Percentiles rank a stretch among this genome's conserved stretches.
phyloP scores from a whole-genome alignment of 1,140 invertebrate genomes.

The Macrocentrus cingulum region DNA sequence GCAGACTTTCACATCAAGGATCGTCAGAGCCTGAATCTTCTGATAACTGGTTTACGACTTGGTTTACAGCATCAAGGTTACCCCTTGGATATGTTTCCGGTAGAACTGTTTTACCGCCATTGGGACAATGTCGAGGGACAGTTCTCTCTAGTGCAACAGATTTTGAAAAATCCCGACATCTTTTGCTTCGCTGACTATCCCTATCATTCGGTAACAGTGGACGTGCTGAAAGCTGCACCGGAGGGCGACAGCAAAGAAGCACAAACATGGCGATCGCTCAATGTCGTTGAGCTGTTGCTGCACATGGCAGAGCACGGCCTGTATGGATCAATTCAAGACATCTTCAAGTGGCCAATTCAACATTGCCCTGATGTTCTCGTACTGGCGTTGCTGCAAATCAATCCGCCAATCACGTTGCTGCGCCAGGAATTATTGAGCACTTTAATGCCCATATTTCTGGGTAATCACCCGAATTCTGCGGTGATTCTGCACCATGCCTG shows the following conservation, averaged over 20 bases:
- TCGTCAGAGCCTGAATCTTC: conserved; percentile 76
- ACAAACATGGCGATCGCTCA: conserved; percentile 86
- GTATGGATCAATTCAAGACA: conserved; percentile 78
- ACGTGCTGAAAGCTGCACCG: conserved; percentile 88
- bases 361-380: conserved; percentile 93
- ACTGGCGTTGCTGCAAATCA: conserved; percentile 83
- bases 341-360: conserved; percentile 90
- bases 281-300: conserved; percentile 85
- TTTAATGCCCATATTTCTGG: conserved; percentile 87
- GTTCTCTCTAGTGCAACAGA: conserved; percentile 82
- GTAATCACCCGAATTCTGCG: conserved; percentile 91
- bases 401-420: conserved; percentile 71
- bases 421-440: conserved; percentile 83
- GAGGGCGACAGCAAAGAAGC: conserved; percentile 92
- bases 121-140: conserved; percentile 95
- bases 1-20: conserved; percentile 86
- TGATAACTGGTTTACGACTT: conserved; percentile 78
- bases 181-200: conserved; percentile 93
- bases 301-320: conserved; percentile 85
- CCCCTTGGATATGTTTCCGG: conserved; percentile 77
- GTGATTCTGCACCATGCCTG: conserved; percentile 93
- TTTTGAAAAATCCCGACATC: conserved; percentile 88
- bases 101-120: conserved; percentile 83
- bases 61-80: conserved; percentile 77
- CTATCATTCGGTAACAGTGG: conserved; percentile 80